A percentile compares a stretch with the other conserved stretches of the same genome.
phyloP scores from a whole-genome alignment of 2,888 invertebrate species.

The Caenorhabditis panamensis region DNA sequence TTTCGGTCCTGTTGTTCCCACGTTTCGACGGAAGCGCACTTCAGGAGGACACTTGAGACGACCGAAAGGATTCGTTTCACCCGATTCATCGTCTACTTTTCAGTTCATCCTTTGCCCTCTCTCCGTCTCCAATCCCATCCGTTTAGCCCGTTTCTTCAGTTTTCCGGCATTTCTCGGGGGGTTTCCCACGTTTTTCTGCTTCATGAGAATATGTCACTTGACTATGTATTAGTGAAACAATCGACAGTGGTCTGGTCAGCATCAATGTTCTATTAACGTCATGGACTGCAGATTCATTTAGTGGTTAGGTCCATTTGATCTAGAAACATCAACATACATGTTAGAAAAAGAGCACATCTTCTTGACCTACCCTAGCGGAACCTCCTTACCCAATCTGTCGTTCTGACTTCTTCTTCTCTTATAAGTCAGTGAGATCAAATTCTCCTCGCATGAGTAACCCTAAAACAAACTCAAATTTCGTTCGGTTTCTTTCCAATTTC shows the following conservation, averaged over 20 bases:
- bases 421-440: no score
- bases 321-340: no score
- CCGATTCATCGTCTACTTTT: not conserved
- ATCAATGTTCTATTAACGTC: slow-evolving; percentile 1
- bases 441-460: no score
- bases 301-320: not conserved
- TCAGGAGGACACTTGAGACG: slow-evolving; percentile 39
- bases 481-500: no score
- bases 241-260: slow-evolving; percentile 7
- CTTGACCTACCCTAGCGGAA: not conserved
- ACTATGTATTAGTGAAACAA: slow-evolving; percentile 23
- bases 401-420: no score
- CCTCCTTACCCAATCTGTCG: no score
- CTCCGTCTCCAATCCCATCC: slow-evolving; percentile 9
- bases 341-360: not conserved
- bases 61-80: slow-evolving; percentile 9
- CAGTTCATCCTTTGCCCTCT: slow-evolving; percentile 11
- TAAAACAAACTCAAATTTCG: no score
- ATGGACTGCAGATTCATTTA: no score
- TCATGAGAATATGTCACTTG: slow-evolving; percentile 38
- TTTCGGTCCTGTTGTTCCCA: slow-evolving; percentile 41
- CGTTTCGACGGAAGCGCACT: slow-evolving; percentile 27
- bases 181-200: slow-evolving; percentile 42
- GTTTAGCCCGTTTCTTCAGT: slow-evolving; percentile 24
- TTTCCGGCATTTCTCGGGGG: slow-evolving; percentile 13